Percentiles rank a stretch among this genome's conserved stretches.
Evolutionary conservation across 2,797 vertebrate species (phyloP).

Genomic region (Eulemur coronatus): DNA sequence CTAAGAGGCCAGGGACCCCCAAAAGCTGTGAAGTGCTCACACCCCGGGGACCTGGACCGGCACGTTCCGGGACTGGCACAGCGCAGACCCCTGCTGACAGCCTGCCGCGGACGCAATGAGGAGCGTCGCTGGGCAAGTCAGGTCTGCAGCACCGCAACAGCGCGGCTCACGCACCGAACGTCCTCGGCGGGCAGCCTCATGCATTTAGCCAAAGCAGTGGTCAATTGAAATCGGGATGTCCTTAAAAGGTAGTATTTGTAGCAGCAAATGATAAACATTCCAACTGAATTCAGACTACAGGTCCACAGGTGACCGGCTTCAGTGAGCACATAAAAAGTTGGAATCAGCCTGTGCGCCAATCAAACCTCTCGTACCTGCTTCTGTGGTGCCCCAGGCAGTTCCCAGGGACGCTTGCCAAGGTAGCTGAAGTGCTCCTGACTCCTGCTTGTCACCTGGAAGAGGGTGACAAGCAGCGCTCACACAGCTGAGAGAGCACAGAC

Average conservation of each 20-base stretch:
- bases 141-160: not conserved
- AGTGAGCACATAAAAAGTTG: not conserved
- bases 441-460: not conserved
- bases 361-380: not conserved
- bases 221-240: not conserved
- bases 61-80: not conserved
- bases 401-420: not conserved
- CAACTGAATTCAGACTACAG: not conserved
- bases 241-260: not conserved
- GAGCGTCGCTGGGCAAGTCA: not conserved
- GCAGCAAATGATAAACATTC: not conserved
- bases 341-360: not conserved
- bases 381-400: not conserved
- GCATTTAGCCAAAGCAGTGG: not conserved
- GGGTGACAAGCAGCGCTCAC: not conserved
- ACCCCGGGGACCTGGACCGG: not conserved
- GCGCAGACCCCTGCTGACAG: not conserved
- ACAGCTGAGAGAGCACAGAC: not conserved
- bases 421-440: not conserved
- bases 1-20: not conserved
- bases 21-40: not conserved
- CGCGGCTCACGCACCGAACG: not conserved
- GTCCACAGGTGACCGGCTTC: not conserved
- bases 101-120: not conserved
- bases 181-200: not conserved